A percentile compares a stretch with the other conserved stretches of the same genome.
phyloP scores from a whole-genome alignment of 2,113 vertebrate species.

The Apus apus region DNA sequence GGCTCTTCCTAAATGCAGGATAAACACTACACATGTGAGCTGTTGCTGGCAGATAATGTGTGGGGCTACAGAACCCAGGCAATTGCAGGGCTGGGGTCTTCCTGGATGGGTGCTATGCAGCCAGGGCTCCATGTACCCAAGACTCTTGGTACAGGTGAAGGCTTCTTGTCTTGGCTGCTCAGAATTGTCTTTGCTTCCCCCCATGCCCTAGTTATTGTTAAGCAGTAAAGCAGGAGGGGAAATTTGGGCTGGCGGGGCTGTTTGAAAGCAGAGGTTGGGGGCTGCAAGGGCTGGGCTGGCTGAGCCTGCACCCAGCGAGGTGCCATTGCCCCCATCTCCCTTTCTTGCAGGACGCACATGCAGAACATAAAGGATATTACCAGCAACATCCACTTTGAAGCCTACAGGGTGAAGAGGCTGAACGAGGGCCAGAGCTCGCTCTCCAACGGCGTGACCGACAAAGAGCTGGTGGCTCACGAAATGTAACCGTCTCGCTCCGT shows the following conservation, averaged over 20 bases:
- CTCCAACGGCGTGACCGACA: constrained; percentile 83
- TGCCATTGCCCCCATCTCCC: background rate
- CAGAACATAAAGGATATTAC: constrained; percentile 99
- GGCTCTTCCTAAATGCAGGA: background rate
- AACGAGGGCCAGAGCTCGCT: constrained; percentile 88
- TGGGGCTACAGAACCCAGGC: background rate
- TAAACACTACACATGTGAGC: fast-evolving
- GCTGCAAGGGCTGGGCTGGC: background rate
- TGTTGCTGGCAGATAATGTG: background rate
- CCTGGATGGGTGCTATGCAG: background rate
- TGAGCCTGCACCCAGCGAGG: fast-evolving
- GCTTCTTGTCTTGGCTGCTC: background rate
- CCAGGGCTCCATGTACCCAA: fast-evolving
- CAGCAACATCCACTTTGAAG: constrained; percentile 96
- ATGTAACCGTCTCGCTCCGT: constrained; percentile 78
- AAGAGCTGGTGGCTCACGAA: constrained; percentile 86
- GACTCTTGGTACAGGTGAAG: background rate
- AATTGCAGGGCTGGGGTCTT: fast-evolving
- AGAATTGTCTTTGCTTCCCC: background rate
- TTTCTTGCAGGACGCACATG: constrained; percentile 91
- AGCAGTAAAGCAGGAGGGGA: background rate
- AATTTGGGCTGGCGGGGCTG: fast-evolving
- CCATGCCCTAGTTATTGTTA: background rate
- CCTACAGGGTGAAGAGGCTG: constrained; percentile 92
- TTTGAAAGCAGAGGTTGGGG: background rate